Evolutionary conservation across 2,113 vertebrate species (phyloP).

Genomic region (Polypterus bichir): DNA sequence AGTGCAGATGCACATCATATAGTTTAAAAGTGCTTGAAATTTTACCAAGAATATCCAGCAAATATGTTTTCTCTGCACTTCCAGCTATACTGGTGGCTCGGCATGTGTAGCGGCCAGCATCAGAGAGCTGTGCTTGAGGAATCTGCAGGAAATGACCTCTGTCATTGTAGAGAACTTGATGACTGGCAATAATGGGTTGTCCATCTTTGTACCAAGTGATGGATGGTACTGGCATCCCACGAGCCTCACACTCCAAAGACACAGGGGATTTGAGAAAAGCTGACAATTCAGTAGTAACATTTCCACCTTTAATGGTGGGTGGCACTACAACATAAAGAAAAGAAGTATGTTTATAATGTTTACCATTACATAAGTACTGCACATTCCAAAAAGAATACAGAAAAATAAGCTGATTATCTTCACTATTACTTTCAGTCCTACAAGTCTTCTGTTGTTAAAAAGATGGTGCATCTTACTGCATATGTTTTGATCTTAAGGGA

Average conservation of each 20-base stretch:
- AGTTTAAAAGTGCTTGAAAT: background rate
- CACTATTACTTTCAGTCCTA: too few relatives aligned
- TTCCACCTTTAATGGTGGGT: conserved; percentile 81
- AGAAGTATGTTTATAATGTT: too few relatives aligned
- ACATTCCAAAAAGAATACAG: too few relatives aligned
- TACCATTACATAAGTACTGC: too few relatives aligned
- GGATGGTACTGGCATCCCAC: conserved; percentile 72
- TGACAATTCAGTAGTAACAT: conserved; percentile 61
- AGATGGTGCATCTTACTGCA: too few relatives aligned
- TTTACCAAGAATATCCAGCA: conserved; percentile 77
- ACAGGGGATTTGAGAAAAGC: conserved; percentile 56
- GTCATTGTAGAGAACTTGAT: conserved; percentile 65
- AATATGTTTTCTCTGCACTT: conserved; percentile 61
- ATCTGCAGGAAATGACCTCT: conserved; percentile 79
- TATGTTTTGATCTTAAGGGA: too few relatives aligned
- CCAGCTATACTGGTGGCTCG: conserved; percentile 63
- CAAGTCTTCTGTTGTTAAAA: too few relatives aligned
- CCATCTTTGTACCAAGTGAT: conserved; percentile 77
- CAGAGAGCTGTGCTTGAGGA: conserved; percentile 56
- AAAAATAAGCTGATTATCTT: too few relatives aligned
- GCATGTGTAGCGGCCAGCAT: conserved; percentile 69
- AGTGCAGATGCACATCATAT: too few relatives aligned
- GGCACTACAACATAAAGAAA: conserved; percentile 51
- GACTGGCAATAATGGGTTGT: conserved; percentile 47
- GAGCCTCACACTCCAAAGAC: conserved; percentile 73